Conservation (phyloP, 2,797 vertebrate genomes). For the Sylvilagus floridanus region DNA sequence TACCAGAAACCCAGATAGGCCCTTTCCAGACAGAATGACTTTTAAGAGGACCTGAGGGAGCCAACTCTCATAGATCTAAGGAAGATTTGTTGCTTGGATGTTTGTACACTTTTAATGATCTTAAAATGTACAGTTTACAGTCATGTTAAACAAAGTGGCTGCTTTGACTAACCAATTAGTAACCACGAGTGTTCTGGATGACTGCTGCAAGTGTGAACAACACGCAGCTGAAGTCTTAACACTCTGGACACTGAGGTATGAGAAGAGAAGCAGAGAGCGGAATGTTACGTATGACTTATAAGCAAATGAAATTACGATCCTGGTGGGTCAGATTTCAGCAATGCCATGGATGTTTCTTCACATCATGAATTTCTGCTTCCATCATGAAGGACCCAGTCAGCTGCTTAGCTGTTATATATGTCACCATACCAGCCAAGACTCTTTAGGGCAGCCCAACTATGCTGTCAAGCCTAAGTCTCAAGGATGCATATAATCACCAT, state of each 20-base stretch:
- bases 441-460: slow-evolving; percentile 65
- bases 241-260: background rate
- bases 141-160: background rate
- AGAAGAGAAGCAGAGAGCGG: background rate
- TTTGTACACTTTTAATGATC: background rate
- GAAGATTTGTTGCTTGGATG: background rate
- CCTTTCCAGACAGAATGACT: background rate
- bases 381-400: slow-evolving; percentile 53
- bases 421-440: slow-evolving; percentile 47
- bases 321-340: background rate
- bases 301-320: slow-evolving; percentile 23
- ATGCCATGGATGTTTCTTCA: slow-evolving; percentile 28
- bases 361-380: background rate
- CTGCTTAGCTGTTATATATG: slow-evolving; percentile 54
- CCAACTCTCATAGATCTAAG: background rate
- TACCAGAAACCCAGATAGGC: background rate
- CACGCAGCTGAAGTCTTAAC: background rate
- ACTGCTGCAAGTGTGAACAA: background rate
- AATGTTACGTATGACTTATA: slow-evolving; percentile 24
- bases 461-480: slow-evolving; percentile 77
- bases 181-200: background rate
- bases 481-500: slow-evolving; percentile 79
- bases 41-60: background rate
- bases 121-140: background rate
- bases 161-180: background rate